phyloP scores from a whole-genome alignment of 1,140 invertebrate species.

The Acromyrmex heyeri region DNA sequence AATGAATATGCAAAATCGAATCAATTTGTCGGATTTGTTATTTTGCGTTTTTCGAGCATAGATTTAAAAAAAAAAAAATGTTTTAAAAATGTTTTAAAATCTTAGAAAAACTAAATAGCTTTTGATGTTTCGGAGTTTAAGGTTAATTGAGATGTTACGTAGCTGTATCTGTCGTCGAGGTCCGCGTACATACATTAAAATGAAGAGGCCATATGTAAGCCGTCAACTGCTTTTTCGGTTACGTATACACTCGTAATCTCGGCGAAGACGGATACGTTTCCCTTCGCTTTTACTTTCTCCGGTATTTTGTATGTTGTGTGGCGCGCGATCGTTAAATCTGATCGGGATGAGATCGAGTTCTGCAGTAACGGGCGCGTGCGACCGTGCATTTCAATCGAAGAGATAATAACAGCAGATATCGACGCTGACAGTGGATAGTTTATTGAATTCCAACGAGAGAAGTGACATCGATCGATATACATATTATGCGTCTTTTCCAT shows the following conservation, averaged over 20 bases:
- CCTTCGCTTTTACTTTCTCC: conserved; percentile 38
- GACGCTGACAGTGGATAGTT: conserved; percentile 34
- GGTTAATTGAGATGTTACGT: not conserved
- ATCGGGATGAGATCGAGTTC: conserved; percentile 23
- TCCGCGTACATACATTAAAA: not conserved
- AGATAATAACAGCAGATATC: conserved; percentile 41
- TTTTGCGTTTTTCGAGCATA: not conserved
- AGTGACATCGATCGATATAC: conserved; percentile 40
- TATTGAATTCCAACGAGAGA: conserved; percentile 26
- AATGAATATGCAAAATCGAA: not conserved
- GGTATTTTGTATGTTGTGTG: conserved; percentile 20
- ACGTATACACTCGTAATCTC: conserved; percentile 37
- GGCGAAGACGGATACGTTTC: conserved; percentile 43
- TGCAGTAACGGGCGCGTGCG: not conserved
- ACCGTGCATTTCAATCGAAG: conserved; percentile 24
- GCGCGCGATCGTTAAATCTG: conserved; percentile 42
- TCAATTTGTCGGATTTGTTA: not conserved
- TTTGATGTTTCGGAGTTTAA: not conserved
- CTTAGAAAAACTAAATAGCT: not conserved
- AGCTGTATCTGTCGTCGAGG: not conserved
- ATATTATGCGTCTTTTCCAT: conserved; percentile 36
- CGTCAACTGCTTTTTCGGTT: conserved; percentile 39
- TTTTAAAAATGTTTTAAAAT: too few relatives aligned
- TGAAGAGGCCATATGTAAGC: not conserved
- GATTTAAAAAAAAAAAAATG: not conserved